Percentiles rank a stretch among this genome's conserved stretches.
Conservation (phyloP, 2,113 vertebrate genomes). For the Ciconia stormi region DNA sequence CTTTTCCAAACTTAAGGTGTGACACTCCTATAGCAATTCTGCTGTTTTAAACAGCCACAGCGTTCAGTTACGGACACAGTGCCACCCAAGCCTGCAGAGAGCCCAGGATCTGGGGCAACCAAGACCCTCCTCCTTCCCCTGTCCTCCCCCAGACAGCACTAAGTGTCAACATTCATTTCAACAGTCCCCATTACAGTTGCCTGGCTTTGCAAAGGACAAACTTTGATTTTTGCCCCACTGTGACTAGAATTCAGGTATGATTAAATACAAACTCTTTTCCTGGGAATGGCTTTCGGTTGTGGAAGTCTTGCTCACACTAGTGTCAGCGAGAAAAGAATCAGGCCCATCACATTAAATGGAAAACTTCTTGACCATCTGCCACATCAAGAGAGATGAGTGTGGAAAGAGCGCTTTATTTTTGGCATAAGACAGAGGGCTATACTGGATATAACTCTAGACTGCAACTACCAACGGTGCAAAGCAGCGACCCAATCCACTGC, state of each 20-base stretch:
- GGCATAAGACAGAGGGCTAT: slow-evolving; percentile 4
- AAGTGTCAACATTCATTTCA: slow-evolving; percentile 1
- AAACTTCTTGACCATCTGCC: not conserved
- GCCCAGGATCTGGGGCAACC: not conserved
- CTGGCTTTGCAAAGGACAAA: not conserved
- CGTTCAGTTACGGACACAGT: not conserved
- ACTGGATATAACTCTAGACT: not conserved
- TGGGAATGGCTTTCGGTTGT: not conserved
- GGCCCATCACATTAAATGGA: slow-evolving; percentile 25
- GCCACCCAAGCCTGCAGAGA: not conserved
- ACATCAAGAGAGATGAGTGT: not conserved
- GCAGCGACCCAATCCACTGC: not conserved
- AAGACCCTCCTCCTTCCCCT: not conserved
- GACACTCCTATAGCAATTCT: slow-evolving; percentile 14
- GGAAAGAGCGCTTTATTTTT: slow-evolving; percentile 28
- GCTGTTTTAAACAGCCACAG: slow-evolving; percentile 32
- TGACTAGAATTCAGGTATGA: not conserved
- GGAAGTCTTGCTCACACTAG: not conserved
- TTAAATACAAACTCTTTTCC: not conserved
- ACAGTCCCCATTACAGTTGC: slow-evolving; percentile 27
- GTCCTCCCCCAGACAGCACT: not conserved
- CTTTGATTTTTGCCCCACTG: not conserved
- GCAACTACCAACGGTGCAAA: not conserved
- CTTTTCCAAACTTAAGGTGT: slow-evolving; percentile 49
- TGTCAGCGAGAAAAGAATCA: slow-evolving; percentile 16